Percentiles rank a stretch among this genome's conserved stretches.
These are phyloP conservation scores for Camptogramma bilineatum DNA, from an alignment of 2,888 invertebrate genomes.

Conservation along the genomic window DNA sequence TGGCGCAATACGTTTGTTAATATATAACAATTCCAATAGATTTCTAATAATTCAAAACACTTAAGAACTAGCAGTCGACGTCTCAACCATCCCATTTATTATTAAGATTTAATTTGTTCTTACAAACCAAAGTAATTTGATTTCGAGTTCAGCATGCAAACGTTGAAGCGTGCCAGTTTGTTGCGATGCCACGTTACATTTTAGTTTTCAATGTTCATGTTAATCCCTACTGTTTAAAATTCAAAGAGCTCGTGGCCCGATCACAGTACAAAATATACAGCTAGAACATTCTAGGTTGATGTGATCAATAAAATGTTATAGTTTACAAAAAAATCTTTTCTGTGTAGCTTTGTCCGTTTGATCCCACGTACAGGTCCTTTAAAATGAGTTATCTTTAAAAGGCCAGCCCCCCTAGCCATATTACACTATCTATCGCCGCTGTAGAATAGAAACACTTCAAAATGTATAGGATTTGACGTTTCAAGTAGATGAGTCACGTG, in stretches of 20 bases:
- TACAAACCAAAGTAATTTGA: slow-evolving; percentile 39
- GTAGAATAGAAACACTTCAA: too few relatives aligned
- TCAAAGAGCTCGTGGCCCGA: slow-evolving; percentile 58
- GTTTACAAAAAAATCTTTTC: too few relatives aligned
- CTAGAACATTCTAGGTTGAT: not conserved
- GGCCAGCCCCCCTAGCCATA: too few relatives aligned
- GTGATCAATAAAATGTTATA: not conserved
- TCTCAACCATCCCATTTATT: slow-evolving; percentile 2
- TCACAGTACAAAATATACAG: slow-evolving; percentile 3
- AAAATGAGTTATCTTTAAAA: too few relatives aligned
- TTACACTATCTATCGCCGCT: too few relatives aligned
- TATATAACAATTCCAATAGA: too few relatives aligned
- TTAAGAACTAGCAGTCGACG: not conserved
- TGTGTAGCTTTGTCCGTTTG: too few relatives aligned
- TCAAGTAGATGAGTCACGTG: too few relatives aligned
- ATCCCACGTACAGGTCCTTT: too few relatives aligned
- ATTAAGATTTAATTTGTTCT: slow-evolving; percentile 23
- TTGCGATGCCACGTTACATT: slow-evolving; percentile 43
- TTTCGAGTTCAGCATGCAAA: slow-evolving; percentile 39
- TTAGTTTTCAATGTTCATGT: slow-evolving; percentile 54
- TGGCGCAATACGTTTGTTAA: too few relatives aligned
- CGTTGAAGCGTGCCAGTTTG: slow-evolving; percentile 41
- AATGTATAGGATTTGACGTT: too few relatives aligned
- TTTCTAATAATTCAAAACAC: not conserved
- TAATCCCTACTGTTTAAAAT: slow-evolving; percentile 63